phyloP scores from a whole-genome alignment of 2,113 vertebrate species.

The Brachypodius melanocephalos region DNA sequence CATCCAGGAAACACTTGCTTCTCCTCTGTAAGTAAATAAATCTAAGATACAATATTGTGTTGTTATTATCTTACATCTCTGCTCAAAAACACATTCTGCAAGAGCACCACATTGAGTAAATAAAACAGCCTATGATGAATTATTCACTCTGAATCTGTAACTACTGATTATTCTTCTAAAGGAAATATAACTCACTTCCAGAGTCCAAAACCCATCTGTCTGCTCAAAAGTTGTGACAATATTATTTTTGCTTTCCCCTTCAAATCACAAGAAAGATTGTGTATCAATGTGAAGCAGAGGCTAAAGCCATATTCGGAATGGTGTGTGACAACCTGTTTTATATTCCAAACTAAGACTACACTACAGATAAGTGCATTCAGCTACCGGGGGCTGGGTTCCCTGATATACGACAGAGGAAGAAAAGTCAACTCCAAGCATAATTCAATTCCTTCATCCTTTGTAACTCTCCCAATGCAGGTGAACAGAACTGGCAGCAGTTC shows the following conservation, averaged over 20 bases:
- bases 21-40: constrained; percentile 44
- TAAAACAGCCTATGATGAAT: constrained; percentile 53
- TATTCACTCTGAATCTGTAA: constrained; percentile 52
- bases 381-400: neutral
- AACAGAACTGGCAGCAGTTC: neutral
- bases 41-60: neutral
- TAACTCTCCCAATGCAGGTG: neutral
- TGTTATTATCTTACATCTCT: constrained; percentile 55
- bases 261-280: constrained; percentile 43
- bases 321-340: constrained; percentile 7
- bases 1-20: neutral
- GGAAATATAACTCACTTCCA: constrained; percentile 37
- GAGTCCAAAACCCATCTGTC: constrained; percentile 1
- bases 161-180: constrained; percentile 58
- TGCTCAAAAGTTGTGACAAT: constrained; percentile 38
- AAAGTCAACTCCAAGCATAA: neutral
- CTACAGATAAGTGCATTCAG: neutral
- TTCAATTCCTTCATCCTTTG: neutral
- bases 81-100: constrained; percentile 35
- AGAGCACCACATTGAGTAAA: constrained; percentile 31
- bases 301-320: neutral
- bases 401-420: neutral
- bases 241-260: constrained; percentile 57
- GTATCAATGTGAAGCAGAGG: neutral
- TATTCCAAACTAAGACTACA: neutral